Percentiles rank a stretch among this genome's conserved stretches.
These are phyloP conservation scores for Trypoxylon attenuatum DNA, from an alignment of 2,888 invertebrate genomes.

Conservation along the genomic window DNA sequence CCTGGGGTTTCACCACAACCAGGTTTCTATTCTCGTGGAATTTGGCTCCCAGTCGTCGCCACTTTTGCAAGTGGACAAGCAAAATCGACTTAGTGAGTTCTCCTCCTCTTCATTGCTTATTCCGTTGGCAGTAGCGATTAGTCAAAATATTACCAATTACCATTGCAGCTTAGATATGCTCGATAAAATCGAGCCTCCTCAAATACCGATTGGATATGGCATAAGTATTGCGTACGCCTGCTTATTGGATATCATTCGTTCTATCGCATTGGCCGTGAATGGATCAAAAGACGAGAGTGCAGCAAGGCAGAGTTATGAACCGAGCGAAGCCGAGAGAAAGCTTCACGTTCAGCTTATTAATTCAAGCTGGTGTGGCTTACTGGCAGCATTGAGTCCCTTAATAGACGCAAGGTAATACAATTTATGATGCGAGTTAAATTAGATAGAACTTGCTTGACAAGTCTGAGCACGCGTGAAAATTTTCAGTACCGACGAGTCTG, in stretches of 20 bases:
- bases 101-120: background rate
- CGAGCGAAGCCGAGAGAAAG: conserved; percentile 74
- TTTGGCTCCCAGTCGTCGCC: conserved; percentile 92
- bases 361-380: conserved; percentile 96
- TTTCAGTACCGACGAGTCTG: conserved; percentile 90
- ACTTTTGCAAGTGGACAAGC: conserved; percentile 90
- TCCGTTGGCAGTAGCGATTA: too few species aligned
- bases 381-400: conserved; percentile 92
- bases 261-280: conserved; percentile 84
- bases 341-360: conserved; percentile 87
- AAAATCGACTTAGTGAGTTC: conserved; percentile 91
- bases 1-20: conserved; percentile 90
- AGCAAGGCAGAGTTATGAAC: conserved; percentile 70
- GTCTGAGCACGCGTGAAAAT: too few species aligned
- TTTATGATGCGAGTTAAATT: conserved; percentile 4
- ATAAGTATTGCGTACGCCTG: conserved; percentile 97
- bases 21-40: conserved; percentile 94
- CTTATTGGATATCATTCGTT: conserved; percentile 92
- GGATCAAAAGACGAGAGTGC: conserved; percentile 76
- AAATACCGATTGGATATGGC: conserved; percentile 97
- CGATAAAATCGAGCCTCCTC: conserved; percentile 95
- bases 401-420: conserved; percentile 90
- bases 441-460: conserved; percentile 12
- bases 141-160: background rate
- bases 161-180: conserved; percentile 91